Percentiles rank a stretch among this genome's conserved stretches.
Evolutionary conservation across 1,140 invertebrate genomes (phyloP).

Genomic region (Drosophila busckii): DNA sequence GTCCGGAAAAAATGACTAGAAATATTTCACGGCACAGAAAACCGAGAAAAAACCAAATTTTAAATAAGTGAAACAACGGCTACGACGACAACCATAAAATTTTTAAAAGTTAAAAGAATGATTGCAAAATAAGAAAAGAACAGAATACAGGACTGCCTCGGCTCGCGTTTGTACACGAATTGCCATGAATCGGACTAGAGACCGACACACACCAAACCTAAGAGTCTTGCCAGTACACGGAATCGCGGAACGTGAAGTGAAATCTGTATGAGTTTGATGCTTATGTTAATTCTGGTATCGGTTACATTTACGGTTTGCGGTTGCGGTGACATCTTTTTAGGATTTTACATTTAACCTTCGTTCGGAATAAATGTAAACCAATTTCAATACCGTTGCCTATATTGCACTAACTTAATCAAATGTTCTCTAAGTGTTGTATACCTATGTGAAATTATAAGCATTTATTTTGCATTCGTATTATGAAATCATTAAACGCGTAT

Average conservation of each 20-base stretch:
- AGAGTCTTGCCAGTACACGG: not conserved
- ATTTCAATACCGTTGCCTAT: too few relatives aligned
- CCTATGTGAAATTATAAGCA: too few relatives aligned
- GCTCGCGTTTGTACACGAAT: constrained; percentile 8
- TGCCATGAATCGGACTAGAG: constrained; percentile 8
- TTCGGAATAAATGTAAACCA: too few relatives aligned
- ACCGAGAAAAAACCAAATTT: constrained; percentile 46
- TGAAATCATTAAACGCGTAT: too few relatives aligned
- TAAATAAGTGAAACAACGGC: constrained; percentile 49
- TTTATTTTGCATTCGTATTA: too few relatives aligned
- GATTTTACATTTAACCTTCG: too few relatives aligned
- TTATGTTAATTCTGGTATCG: constrained; percentile 29
- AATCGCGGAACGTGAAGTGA: constrained; percentile 31
- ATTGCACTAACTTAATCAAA: too few relatives aligned
- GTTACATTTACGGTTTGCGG: constrained; percentile 26
- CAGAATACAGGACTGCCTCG: constrained; percentile 2
- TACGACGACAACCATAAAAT: constrained; percentile 18
- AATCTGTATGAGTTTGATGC: constrained; percentile 23
- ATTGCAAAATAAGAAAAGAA: constrained; percentile 15
- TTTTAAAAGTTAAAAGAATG: constrained; percentile 11
- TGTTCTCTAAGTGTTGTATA: too few relatives aligned
- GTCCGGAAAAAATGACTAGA: constrained; percentile 64
- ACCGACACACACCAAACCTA: constrained; percentile 6
- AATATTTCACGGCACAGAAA: constrained; percentile 62
- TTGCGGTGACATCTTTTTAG: constrained; percentile 27